Evolutionary conservation across 2,797 vertebrate species (phyloP), one percentile per base, ranked within the genome.

Genomic region (Clamator glandarius): DNA sequence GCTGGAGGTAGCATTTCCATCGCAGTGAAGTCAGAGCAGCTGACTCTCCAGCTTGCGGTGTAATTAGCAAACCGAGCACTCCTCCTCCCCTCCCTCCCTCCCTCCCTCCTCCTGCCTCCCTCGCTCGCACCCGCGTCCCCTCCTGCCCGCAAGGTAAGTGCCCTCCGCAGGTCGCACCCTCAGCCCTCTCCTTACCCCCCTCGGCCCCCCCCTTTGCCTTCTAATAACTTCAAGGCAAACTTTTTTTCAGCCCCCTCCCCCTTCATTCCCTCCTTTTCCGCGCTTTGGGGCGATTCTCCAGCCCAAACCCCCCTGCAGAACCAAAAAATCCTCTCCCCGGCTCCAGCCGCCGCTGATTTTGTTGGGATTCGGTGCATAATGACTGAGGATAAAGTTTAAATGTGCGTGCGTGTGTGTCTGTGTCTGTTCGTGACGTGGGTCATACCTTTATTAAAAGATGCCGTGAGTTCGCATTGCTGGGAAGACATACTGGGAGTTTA

Each of bases 1-100:
- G 99, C 99, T 99, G 99, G 99, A 99, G 99, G 99, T 99, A 99
- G 99, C 99, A 99, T 99, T 99, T 99, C 99, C 99, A 99, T 99
- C 99, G 98, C 98, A 98, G 98, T 99, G 98, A 99, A 99, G 98
- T 99, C 98, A 99, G 98, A 99, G 98, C 98, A 99, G 99, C 99
- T 99, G 99, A 99, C 98, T 99, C 98, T 98, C 98, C 98, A 99
- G 98, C 98, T 98, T 98, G 98, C 98, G 98, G 98, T 98, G 98
- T 98, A 98, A 99, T 99, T 98, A 99, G 98, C 98, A 98, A 98
- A 98, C 98, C 98, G 98, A 98, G 98, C 98, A 98, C 97, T 96
- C 95, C 92, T 94, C 90, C 91, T 91, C 89, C 92, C 84, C 91
- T 91, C 89, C 91, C 84, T 62, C 73, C 75, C 72, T 75, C 79